phyloP scores from a whole-genome alignment of 2,113 vertebrate species.

The Dipodomys merriami region DNA sequence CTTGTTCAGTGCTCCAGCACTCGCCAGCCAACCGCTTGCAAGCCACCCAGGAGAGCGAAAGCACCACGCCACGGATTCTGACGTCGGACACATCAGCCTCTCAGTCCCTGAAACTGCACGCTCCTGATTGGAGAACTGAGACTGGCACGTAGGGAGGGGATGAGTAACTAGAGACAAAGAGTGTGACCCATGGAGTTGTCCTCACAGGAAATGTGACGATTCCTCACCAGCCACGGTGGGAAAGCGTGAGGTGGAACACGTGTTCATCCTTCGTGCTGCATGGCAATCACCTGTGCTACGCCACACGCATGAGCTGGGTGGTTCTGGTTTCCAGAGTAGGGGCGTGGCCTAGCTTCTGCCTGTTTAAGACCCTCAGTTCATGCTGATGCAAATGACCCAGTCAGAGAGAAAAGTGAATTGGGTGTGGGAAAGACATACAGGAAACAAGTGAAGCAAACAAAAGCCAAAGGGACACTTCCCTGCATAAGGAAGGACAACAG shows the following conservation, averaged over 20 bases:
- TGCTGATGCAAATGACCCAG: neutral
- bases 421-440: neutral
- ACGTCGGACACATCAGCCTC: neutral
- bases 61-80: too few relatives aligned
- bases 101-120: neutral
- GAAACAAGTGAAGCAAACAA: neutral
- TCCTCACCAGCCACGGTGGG: neutral
- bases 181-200: too few relatives aligned
- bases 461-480: neutral
- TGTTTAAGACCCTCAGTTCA: neutral
- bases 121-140: neutral
- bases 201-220: neutral
- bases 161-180: neutral
- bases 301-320: neutral
- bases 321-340: neutral
- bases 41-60: neutral
- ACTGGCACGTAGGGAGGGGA: too few relatives aligned
- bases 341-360: neutral
- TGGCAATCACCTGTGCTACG: neutral
- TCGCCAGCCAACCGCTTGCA: neutral
- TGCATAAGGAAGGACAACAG: neutral
- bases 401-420: neutral
- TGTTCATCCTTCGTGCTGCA: neutral
- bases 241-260: too few relatives aligned
- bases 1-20: neutral